Base-by-base conservation (phyloP, 2,888 invertebrate species). In the Drosophila pseudotakahashii region DNA sequence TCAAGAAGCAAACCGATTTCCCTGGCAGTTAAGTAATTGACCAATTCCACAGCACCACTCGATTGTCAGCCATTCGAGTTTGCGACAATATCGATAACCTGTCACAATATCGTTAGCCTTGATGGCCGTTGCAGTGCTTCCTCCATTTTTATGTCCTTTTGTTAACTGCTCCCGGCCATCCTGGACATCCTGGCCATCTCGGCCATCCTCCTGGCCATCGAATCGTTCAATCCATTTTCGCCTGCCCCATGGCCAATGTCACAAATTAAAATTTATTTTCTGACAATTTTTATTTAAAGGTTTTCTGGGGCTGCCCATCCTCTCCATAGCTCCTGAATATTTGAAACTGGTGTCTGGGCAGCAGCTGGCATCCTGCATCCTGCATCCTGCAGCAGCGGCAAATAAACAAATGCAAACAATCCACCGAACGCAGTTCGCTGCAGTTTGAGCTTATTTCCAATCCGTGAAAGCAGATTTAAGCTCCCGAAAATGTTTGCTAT, bases 181-280 rank as follows among this genome's bases (percentile, higher is more conserved):
- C 7, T 13, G 13, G 13, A n/a, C 45, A 45, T 26, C 45, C 44
- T 30, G 37, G 11, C 16, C 32, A 7, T 48, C 16, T 3, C 6
- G 13, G 13, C 37, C 45, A 45, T 26, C 45, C 44, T 30, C 7
- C 32, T 16, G 48, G 48, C 48, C 32, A 16, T 47, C 3, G 36
- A 16, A 48, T 48, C 48, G 48, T 48, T 48, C 63, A 58, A 63
- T 70, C 42, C 53, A 67, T 36, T 67, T 51, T 32, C 37, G 36
- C 41, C 59, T 11, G 36, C 52, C 32, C 16, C 39, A 23, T 19
- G 70, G 61, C 69, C 70, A 79, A 75, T 73, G 73, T 72, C 72
- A 71, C 64, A 78, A 76, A 79, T 84, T 81, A 77, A 76, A 81
- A 81, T 84, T 81, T 77, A 77, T 81, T 60, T 70, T 64, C 78